Evolutionary conservation across 2,888 invertebrate species (phyloP), one percentile per base, ranked within the genome.

Genomic region (Drosophila macrospina): DNA sequence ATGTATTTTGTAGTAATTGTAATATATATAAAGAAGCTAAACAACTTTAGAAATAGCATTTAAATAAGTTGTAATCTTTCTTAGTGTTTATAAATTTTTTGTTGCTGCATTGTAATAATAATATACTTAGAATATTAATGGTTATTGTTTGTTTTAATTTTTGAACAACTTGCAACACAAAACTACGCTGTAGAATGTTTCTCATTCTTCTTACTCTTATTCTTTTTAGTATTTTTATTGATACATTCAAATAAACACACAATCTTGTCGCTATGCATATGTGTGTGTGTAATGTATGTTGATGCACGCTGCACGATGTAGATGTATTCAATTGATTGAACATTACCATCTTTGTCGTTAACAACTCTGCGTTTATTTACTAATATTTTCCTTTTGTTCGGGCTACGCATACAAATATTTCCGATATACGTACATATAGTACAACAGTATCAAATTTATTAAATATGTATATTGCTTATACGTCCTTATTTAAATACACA

Each of bases 21-120:
- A 73, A 64, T 66, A 69, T 83, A 61, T 51, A 37, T 51, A 44
- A 83, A 86, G 80, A 86, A 88, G 88, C 87, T 82, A 70, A 78
- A 73, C 65, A 85, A 78, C 76, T 72, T 70, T 59, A 24, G 66
- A 73, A 84, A 71, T 66, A 64, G 65, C 75, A 56, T 73, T 69
- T 68, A 67, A 67, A 80, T 52, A 60, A 67, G 42, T 70, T 80
- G 30, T 56, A 48, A 48, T 39, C 56, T 42, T 66, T 65, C 16
- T 62, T 47, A 47, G 39, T 13, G 41, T 51, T 62, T 59, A 55
- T 61, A 69, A 60, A 60, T 66, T 54, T 60, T 54, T 30, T 50
- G 28, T 36, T 45, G 36, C 51, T 64, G 42, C 39, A n/a, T n/a
- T n/a, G n/a, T n/a, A n/a, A n/a, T n/a, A n/a, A 45, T 62, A 47